Conservation (phyloP, 2,113 vertebrate genomes). For the Alaudala cheleensis region DNA sequence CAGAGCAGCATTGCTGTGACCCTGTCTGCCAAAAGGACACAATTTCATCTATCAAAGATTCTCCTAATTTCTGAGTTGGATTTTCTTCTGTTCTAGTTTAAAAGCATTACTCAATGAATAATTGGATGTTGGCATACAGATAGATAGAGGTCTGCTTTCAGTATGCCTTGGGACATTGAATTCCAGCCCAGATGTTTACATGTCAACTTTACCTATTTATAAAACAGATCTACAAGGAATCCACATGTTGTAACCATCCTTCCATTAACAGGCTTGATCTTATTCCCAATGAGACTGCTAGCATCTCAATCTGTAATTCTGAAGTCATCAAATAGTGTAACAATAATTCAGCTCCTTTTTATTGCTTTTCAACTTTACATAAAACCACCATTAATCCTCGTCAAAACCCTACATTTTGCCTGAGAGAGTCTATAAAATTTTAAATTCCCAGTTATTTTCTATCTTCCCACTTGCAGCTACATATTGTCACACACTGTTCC, state of each 20-base stretch:
- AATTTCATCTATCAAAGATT: background rate
- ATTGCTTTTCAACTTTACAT: background rate
- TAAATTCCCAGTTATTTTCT: background rate
- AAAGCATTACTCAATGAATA: background rate
- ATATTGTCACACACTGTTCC: background rate
- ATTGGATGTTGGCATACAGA: background rate
- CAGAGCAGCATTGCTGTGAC: background rate
- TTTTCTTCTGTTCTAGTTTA: background rate
- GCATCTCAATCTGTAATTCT: background rate
- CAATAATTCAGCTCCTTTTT: background rate
- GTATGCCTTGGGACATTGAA: background rate
- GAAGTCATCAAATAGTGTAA: background rate
- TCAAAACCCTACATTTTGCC: background rate
- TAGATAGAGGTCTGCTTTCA: background rate
- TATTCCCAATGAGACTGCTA: background rate
- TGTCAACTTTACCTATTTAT: background rate
- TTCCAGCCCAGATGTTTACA: background rate
- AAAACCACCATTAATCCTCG: background rate
- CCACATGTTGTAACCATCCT: background rate
- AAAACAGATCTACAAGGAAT: background rate
- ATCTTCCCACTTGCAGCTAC: background rate
- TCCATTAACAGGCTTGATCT: background rate
- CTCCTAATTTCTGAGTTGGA: background rate
- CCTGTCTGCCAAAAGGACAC: background rate
- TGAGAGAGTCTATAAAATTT: background rate